phyloP scores from a whole-genome alignment of 1,140 invertebrate genomes.

The Cydia splendana region DNA sequence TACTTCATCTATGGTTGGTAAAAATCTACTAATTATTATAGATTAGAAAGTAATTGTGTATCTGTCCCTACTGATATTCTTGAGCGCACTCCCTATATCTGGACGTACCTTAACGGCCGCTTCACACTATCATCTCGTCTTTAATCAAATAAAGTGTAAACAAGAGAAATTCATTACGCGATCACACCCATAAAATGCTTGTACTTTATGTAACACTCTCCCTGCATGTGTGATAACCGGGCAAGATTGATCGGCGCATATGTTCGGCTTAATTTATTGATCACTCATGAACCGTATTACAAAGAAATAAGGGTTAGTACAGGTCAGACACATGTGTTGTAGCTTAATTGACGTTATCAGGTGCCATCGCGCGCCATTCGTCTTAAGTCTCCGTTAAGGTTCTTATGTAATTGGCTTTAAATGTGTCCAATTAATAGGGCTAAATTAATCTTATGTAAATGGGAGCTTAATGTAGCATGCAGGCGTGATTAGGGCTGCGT shows the following conservation, averaged over 20 bases:
- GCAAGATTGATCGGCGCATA: slow-evolving; percentile 27
- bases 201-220: slow-evolving; percentile 30
- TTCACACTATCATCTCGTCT: no score
- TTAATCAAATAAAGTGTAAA: not conserved
- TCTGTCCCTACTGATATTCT: no score
- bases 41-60: no score
- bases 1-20: no score
- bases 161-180: slow-evolving; percentile 23
- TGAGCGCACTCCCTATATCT: no score
- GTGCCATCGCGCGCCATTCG: slow-evolving; percentile 26
- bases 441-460: slow-evolving; percentile 27
- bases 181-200: slow-evolving; percentile 13
- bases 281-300: no score
- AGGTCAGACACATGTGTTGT: no score
- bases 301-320: no score
- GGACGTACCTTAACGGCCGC: no score
- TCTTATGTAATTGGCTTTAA: slow-evolving; percentile 32
- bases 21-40: no score
- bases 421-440: slow-evolving; percentile 32
- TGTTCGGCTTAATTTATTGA: slow-evolving; percentile 2
- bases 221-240: slow-evolving; percentile 25
- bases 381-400: slow-evolving; percentile 18
- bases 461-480: not conserved
- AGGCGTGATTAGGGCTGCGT: not conserved
- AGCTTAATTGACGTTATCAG: slow-evolving; percentile 29